A percentile compares a stretch with the other conserved stretches of the same genome.
Conservation (phyloP, 1,140 invertebrate genomes). For the Gyrodactylus bullatarudis region DNA sequence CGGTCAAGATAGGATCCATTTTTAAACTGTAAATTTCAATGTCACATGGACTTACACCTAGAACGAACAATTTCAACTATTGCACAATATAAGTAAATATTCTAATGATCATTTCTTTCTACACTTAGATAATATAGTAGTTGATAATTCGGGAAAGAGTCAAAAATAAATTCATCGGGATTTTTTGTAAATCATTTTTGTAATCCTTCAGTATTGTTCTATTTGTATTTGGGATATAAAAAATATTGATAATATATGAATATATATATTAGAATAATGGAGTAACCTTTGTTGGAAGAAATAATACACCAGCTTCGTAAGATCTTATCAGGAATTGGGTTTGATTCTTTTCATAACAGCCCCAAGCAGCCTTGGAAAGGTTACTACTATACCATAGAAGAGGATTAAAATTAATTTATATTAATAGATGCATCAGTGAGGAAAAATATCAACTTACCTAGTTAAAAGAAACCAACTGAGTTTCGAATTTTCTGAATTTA, state of each 20-base stretch:
- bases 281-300: constrained; percentile 35
- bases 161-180: too few relatives aligned
- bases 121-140: too few relatives aligned
- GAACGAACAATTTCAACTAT: too few relatives aligned
- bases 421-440: not conserved
- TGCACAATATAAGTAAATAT: too few relatives aligned
- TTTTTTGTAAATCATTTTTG: too few relatives aligned
- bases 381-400: constrained; percentile 33
- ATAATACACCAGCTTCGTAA: constrained; percentile 60
- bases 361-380: constrained; percentile 77
- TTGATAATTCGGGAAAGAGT: constrained; percentile 7
- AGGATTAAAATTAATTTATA: too few relatives aligned
- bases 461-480: not conserved
- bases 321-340: constrained; percentile 37
- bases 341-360: constrained; percentile 31
- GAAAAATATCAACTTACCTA: not conserved
- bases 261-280: constrained; percentile 13
- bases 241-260: constrained; percentile 10
- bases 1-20: too few relatives aligned
- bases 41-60: too few relatives aligned
- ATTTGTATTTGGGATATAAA: constrained; percentile 1
- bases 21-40: too few relatives aligned
- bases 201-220: too few relatives aligned
- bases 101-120: too few relatives aligned
- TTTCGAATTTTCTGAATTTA: not conserved